These are phyloP conservation scores for Drosophila malerkotliana DNA, from an alignment of 1,140 invertebrate genomes.

Conservation along the genomic window DNA sequence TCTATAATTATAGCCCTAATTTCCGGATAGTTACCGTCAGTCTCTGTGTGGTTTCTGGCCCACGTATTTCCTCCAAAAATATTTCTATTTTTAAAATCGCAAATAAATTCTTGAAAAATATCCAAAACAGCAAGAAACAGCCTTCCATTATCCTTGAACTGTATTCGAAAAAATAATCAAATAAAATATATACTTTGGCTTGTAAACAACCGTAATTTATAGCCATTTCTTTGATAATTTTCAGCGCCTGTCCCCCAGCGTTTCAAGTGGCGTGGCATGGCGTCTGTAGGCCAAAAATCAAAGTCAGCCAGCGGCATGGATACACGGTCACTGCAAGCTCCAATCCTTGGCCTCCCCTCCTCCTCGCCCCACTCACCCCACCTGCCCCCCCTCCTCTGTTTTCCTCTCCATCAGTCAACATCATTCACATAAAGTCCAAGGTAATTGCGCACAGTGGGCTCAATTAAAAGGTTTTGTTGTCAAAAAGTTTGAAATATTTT, in stretches of 20 bases:
- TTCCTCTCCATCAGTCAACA: conserved; percentile 49
- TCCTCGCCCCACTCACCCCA: background rate
- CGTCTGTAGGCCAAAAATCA: conserved; percentile 53
- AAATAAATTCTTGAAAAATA: conserved; percentile 1
- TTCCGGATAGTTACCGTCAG: background rate
- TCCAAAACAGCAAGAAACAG: background rate
- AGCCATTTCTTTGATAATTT: conserved; percentile 61
- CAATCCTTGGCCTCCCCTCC: background rate
- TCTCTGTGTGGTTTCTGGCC: background rate
- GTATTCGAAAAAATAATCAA: conserved; percentile 26
- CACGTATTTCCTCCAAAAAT: conserved; percentile 39
- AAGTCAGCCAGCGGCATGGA: conserved; percentile 52
- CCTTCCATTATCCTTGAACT: conserved; percentile 70
- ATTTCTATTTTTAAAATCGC: conserved; percentile 16
- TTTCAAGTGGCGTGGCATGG: background rate
- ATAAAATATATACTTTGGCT: conserved; percentile 11
- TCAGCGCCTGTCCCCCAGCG: background rate
- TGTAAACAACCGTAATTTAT: conserved; percentile 67
- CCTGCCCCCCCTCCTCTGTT: conserved; percentile 11
- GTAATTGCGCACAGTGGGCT: conserved; percentile 28
- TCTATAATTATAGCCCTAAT: conserved; percentile 5
- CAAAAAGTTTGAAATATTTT: background rate
- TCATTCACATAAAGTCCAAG: conserved; percentile 45
- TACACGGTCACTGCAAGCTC: conserved; percentile 32
- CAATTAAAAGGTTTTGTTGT: background rate